Conservation (phyloP, 2,888 invertebrate species). For the Diplolepis rosae region DNA sequence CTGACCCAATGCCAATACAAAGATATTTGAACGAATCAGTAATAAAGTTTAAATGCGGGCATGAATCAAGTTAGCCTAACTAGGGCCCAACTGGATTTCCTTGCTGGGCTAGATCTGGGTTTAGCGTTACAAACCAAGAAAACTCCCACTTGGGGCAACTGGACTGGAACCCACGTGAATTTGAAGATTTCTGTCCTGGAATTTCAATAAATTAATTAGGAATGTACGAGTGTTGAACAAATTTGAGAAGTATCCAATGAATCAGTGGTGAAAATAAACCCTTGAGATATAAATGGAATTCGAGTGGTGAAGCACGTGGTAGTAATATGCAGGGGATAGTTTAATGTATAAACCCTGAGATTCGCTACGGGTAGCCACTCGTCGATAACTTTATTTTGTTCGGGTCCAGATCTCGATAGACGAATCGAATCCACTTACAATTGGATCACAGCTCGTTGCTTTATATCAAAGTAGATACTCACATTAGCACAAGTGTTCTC, state of each 20-base stretch:
- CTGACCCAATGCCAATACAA: no score
- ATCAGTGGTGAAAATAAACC: slow-evolving; percentile 49
- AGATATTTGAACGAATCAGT: no score
- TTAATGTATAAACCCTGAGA: slow-evolving; percentile 59
- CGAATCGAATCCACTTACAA: slow-evolving; percentile 57
- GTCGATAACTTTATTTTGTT: slow-evolving; percentile 64
- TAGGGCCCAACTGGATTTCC: no score
- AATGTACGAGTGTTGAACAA: background rate
- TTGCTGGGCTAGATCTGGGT: no score
- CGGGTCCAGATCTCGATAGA: slow-evolving; percentile 46
- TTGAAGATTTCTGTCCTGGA: no score
- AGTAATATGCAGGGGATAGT: slow-evolving; percentile 49
- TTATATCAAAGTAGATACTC: slow-evolving; percentile 50
- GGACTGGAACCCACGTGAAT: no score
- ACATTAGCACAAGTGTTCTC: background rate
- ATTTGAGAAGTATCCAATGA: background rate
- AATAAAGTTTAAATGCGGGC: no score
- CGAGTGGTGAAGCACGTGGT: slow-evolving; percentile 22
- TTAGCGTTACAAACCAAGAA: no score
- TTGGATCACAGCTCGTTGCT: slow-evolving; percentile 52
- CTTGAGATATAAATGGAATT: slow-evolving; percentile 33
- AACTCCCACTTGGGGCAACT: no score
- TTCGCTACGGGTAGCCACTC: slow-evolving; percentile 67
- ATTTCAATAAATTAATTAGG: no score
- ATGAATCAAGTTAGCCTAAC: no score